These are phyloP conservation scores for Parascotia fuliginaria DNA, from an alignment of 2,888 invertebrate species.

Conservation along the genomic window DNA sequence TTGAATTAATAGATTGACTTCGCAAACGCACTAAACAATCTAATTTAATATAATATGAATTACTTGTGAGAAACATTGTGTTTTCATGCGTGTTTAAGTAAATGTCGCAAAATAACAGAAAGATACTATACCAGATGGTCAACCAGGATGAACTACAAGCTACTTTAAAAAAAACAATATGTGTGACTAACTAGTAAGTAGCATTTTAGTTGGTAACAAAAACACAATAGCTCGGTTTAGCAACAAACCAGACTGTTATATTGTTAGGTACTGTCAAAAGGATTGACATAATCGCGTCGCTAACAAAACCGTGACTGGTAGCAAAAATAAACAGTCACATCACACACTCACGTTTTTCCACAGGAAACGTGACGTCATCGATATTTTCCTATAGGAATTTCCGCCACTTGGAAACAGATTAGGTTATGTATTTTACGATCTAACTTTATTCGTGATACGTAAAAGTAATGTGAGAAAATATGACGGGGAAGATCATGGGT, in stretches of 20 bases:
- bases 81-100: no score
- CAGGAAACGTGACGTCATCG: conserved; percentile 33
- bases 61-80: no score
- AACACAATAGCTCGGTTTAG: conserved; percentile 13
- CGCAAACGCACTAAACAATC: no score
- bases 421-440: conserved; percentile 39
- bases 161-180: no score
- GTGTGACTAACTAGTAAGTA: background rate
- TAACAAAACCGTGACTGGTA: conserved; percentile 14
- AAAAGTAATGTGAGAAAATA: conserved; percentile 24
- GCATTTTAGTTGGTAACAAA: conserved; percentile 3
- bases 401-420: conserved; percentile 42
- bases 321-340: conserved; percentile 32
- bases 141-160: no score
- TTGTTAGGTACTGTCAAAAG: conserved; percentile 12
- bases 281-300: conserved; percentile 18
- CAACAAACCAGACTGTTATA: conserved; percentile 6
- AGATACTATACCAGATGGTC: no score
- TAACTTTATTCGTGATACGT: conserved; percentile 22
- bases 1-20: no score
- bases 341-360: conserved; percentile 25
- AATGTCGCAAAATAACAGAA: no score
- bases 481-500: conserved; percentile 11
- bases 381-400: conserved; percentile 41
- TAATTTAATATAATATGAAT: no score